Evolutionary conservation across 53 echinoderm and acorn worm genomes (phyloP).

Genomic region (Actinopyga echinites): DNA sequence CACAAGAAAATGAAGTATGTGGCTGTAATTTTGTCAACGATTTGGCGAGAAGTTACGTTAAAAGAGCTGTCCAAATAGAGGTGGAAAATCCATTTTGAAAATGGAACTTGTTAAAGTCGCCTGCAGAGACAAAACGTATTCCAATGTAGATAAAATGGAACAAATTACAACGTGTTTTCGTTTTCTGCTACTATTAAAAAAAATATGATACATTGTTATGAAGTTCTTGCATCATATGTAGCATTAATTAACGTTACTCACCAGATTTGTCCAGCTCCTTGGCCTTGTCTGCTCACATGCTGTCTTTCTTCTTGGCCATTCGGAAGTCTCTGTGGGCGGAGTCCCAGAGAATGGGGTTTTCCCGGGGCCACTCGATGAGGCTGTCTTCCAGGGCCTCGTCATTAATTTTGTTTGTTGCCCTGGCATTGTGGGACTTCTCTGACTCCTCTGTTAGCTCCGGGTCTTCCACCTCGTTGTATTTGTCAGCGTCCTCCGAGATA

Average conservation of each 20-base stretch:
- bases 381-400: conserved; percentile 44
- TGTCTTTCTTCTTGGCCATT: conserved; percentile 25
- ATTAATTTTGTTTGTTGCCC: conserved; percentile 24
- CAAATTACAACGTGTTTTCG: too few relatives aligned
- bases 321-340: conserved; percentile 27
- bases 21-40: too few relatives aligned
- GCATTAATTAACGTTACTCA: not conserved
- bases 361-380: conserved; percentile 50
- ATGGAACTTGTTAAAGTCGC: too few relatives aligned
- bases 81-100: too few relatives aligned
- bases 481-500: not conserved
- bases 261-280: conserved; percentile 11
- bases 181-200: too few relatives aligned
- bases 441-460: not conserved
- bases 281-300: conserved; percentile 16
- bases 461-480: not conserved
- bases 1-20: too few relatives aligned
- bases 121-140: too few relatives aligned
- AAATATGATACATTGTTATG: too few relatives aligned
- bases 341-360: conserved; percentile 46
- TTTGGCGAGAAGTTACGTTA: too few relatives aligned
- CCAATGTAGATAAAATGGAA: too few relatives aligned
- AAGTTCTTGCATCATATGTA: not conserved
- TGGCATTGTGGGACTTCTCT: conserved; percentile 9
- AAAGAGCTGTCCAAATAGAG: too few relatives aligned